Base-by-base conservation (phyloP, 1,140 invertebrate species). In the Cylas formicarius region DNA sequence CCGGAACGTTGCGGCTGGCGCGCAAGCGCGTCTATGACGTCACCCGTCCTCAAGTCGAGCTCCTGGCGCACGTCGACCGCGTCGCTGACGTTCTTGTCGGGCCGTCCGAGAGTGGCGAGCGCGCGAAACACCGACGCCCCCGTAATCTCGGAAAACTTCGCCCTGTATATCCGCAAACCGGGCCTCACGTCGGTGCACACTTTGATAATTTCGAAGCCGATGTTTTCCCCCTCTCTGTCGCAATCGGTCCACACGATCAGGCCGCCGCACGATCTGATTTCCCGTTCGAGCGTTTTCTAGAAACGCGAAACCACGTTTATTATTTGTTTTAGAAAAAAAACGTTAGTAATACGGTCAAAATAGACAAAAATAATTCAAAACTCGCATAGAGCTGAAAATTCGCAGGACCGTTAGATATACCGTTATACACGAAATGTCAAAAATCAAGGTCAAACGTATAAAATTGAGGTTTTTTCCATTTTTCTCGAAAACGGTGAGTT, bases 231-330 rank as follows among this genome's bases (percentile, higher is more conserved):
- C 78, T 99, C 97, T 72, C 96, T 81, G 77, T 99, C 97, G 76
- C 96, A 97, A 94, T 99, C 97, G 22, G 96, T 99, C 96, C 97
- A 99, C 53, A 99, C 94, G 14, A 99, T 86, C 6, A 99, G 71
- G 1, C 79, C 78, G 43, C 83, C 68, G 59, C 86, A 90, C n/a
- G 69, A 69, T 35, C 76, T 62, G 5, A 87, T 72, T 76, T 97
- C 89, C 57, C 73, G 71, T 70, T 95, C 85, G 44, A 96, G 68
- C 19, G 87, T 94, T 68, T 68, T 74, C 82, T 89, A 50, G 17
- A 72, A 53, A 43, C 47, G n/a, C n/a, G n/a, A n/a, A n/a, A n/a
- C n/a, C n/a, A n/a, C n/a, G n/a, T n/a, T n/a, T n/a, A n/a, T n/a
- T n/a, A n/a, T n/a, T n/a, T n/a, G n/a, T n/a, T n/a, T n/a, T n/a